Evolutionary conservation across 2,797 vertebrate species (phyloP), one percentile per base, ranked within the genome.

Genomic region (Hydrolagus colliei): DNA sequence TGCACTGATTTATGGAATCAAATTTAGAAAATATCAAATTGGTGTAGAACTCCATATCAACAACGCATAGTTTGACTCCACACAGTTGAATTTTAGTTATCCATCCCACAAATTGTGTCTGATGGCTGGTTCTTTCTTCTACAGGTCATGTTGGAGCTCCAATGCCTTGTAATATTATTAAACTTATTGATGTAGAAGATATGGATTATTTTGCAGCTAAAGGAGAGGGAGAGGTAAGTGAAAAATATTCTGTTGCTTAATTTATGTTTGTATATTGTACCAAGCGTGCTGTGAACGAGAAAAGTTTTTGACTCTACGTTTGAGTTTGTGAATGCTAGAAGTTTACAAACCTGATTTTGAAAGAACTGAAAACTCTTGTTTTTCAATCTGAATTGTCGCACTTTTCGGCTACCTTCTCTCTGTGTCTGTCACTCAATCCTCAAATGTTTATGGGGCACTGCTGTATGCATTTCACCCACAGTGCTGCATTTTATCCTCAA

Each of bases 71-170:
- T 52, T 6, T 52, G 6, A 52, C 41, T 52, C 3, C 41, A 52
- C 41, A 52, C 3, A 52, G 41, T 3, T 52, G 20, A 80, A 35
- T 27, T 59, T 13, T n/a, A 11, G n/a, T n/a, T 35, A 22, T 35
- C 8, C 11, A n/a, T 80, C 20, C 7, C 18, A 27, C 59, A 62
- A 80, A 35, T n/a, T 80, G 18, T 9, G 41, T 9, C 59, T 77
- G n/a, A 27, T 52, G 27, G 10, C 35, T 68, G 76, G 1, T 12
- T 86, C n/a, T 68, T 63, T 86, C 20, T 35, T 52, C 13, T 14
- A 63, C 65, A 99, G 98, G 98, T 90, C 97, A 98, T 0, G 98
- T 99, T 2, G 98, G 97, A 68, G 89, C 97, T 52, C 98, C 98
- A 0, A 94, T 99, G 92, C 96, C 97, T 77, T 99, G 98, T 90